Evolutionary conservation across 2,797 vertebrate species (phyloP).

Genomic region (Anguilla marmorata): DNA sequence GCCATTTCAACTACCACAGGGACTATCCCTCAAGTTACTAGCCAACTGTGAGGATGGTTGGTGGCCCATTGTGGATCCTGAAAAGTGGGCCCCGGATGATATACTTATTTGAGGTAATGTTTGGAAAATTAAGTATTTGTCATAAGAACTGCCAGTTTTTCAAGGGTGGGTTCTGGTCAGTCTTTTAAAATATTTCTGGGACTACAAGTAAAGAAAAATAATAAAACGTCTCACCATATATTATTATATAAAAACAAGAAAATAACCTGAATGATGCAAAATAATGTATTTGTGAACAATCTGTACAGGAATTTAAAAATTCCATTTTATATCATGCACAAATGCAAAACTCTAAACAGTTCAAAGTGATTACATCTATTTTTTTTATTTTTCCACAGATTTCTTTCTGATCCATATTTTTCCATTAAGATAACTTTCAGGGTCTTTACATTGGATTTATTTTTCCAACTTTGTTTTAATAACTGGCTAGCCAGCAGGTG

Average conservation of each 20-base stretch:
- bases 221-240: background rate
- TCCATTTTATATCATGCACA: background rate
- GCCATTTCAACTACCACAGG: slow-evolving; percentile 10
- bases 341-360: background rate
- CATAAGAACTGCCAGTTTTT: background rate
- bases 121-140: background rate
- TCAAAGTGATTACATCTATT: background rate
- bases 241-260: background rate
- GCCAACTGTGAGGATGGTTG: background rate
- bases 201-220: slow-evolving; percentile 4
- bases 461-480: background rate
- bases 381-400: background rate
- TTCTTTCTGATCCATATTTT: background rate
- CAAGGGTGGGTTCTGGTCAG: background rate
- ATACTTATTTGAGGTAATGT: background rate
- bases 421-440: background rate
- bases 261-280: background rate
- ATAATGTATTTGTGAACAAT: background rate
- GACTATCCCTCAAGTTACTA: slow-evolving; percentile 16
- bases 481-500: background rate
- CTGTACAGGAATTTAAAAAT: slow-evolving; percentile 29
- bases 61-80: background rate
- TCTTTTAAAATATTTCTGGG: background rate
- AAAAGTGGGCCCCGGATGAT: background rate
- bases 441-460: background rate